Percentiles rank a stretch among this genome's conserved stretches.
Conservation (phyloP, 2,888 invertebrate species). For the Electrophaes corylata region DNA sequence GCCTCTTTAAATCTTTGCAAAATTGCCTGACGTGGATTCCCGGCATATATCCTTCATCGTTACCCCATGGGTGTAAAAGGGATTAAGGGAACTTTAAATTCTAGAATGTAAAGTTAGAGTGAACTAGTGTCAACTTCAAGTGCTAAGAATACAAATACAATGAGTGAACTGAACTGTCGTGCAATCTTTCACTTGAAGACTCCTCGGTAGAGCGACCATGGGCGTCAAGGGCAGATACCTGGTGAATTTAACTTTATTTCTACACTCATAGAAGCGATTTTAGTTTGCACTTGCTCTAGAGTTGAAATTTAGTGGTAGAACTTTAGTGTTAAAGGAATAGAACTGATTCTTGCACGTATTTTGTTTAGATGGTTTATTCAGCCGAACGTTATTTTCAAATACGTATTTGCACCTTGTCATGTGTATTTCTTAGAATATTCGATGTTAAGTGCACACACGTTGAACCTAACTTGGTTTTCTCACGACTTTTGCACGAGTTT, state of each 20-base stretch:
- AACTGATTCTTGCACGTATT: conserved; percentile 10
- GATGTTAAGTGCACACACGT: neutral
- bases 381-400: neutral
- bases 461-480: neutral
- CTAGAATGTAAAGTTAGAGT: conserved; percentile 3
- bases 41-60: too few species aligned
- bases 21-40: too few species aligned
- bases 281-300: conserved; percentile 12
- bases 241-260: conserved; percentile 57
- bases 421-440: conserved; percentile 3
- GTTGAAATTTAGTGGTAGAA: neutral
- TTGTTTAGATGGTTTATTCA: neutral
- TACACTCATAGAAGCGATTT: conserved; percentile 10
- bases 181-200: conserved; percentile 19
- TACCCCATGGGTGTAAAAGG: too few species aligned
- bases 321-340: neutral
- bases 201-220: conserved; percentile 48
- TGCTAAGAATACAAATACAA: conserved; percentile 17
- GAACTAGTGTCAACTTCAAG: conserved; percentile 14
- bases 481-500: conserved; percentile 3
- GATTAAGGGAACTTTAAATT: too few species aligned
- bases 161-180: conserved; percentile 30
- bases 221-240: conserved; percentile 71
- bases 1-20: too few species aligned
- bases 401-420: neutral